Evolutionary conservation across 2,888 invertebrate genomes (phyloP), one percentile per base, ranked within the genome.

Genomic region (Gerris lacustris): DNA sequence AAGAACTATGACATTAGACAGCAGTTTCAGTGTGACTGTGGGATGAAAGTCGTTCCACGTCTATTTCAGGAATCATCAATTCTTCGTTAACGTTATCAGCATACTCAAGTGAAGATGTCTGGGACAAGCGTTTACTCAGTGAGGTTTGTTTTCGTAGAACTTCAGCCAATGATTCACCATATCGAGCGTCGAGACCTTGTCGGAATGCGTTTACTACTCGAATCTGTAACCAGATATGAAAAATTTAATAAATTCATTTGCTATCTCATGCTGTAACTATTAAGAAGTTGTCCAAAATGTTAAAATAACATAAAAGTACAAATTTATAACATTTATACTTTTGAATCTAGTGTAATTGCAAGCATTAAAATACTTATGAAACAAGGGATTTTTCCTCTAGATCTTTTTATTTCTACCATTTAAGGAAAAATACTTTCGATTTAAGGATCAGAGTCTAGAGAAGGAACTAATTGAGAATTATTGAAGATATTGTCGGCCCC

Each of bases 161-260:
- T 85, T 94, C 94, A 75, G 93, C 94, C 82, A 94, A 87, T 83
- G 93, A 91, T 82, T 90, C 86, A 84, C 93, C 93, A 81, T 88
- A 89, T 81, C 94, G 91, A 82, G 94, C 89, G 86, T 96, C 96
- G 85, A 97, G 89, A 84, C 97, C 97, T 88, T 96, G 96, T 84
- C 98, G 96, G 89, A 98, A 99, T 86, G 98, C 98, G 87, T 98
- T 98, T 86, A 99, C 97, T 87, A 98, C 98, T 87, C 98, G 96
- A 84, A 98, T 98, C 98, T 98, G 91, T 84, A 86, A 86, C 31
- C 31, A 31, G 82, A 80, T 79, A 82, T 11, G 15, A 2, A 55
- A 9, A 55, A 55, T 11, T 11, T 55, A 55, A 55, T 55, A 9
- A 55, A 55, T 55, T 15, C 55, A 55, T 55, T 31, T 31, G 31